These are phyloP conservation scores for Nematostella vectensis DNA, from an alignment of 92 coral and sea anemone species.

Conservation along the genomic window DNA sequence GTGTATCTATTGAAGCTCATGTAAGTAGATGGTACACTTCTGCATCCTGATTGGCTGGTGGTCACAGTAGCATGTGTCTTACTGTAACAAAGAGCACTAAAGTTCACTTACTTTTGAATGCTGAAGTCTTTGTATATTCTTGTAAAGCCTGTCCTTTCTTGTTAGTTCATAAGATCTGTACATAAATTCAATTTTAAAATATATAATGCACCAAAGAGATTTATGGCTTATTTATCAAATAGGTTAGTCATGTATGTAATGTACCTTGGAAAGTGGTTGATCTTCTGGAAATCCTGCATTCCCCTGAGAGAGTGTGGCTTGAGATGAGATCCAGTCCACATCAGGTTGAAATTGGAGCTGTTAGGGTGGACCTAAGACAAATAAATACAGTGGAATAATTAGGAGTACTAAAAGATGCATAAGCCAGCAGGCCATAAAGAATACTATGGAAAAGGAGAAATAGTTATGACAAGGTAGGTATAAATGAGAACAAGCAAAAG, in stretches of 20 bases:
- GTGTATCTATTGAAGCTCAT: too few relatives aligned
- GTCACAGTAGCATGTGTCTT: too few relatives aligned
- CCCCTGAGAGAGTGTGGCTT: conserved; percentile 94
- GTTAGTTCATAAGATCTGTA: conserved; percentile 94
- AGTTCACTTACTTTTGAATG: conserved; percentile 79
- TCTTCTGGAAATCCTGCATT: conserved; percentile 92
- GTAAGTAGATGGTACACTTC: too few relatives aligned
- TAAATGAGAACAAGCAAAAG: too few relatives aligned
- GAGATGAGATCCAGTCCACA: conserved; percentile 99
- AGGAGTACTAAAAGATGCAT: too few relatives aligned
- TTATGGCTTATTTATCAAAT: too few relatives aligned
- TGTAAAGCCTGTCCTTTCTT: conserved; percentile 85
- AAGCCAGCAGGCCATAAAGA: background rate
- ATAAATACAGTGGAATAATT: background rate
- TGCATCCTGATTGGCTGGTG: too few relatives aligned
- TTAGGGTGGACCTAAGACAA: conserved; percentile 91
- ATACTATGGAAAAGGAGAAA: background rate
- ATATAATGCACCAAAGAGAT: too few relatives aligned
- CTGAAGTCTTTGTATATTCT: conserved; percentile 90
- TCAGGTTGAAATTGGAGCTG: conserved; percentile 89
- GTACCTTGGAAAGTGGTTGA: conserved; percentile 97
- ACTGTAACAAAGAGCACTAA: too few relatives aligned
- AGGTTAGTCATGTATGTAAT: background rate
- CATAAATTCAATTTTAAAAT: too few relatives aligned
- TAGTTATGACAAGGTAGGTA: too few relatives aligned